Percentiles rank a stretch among this genome's conserved stretches.
Conservation (phyloP, 64 coral and sea anemone genomes). For the Porites lutea region DNA sequence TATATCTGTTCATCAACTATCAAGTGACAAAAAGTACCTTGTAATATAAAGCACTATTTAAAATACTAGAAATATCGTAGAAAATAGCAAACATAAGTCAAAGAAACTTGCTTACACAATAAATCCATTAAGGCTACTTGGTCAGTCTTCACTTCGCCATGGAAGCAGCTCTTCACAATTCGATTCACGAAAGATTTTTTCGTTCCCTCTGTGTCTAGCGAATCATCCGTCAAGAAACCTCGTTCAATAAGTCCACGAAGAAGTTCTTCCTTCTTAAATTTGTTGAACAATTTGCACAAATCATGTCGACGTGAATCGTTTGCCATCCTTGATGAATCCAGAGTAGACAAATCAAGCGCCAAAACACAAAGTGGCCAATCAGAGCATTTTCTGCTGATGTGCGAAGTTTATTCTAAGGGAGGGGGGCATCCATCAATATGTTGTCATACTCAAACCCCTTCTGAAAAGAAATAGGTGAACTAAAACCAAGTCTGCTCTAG, state of each 20-base stretch:
- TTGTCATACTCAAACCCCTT: background rate
- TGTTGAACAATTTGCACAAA: slow-evolving; percentile 77
- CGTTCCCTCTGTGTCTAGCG: slow-evolving; percentile 45
- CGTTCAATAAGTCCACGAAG: slow-evolving; percentile 68
- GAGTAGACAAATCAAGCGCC: slow-evolving; percentile 50
- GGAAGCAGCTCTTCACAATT: slow-evolving; percentile 64
- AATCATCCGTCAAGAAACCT: slow-evolving; percentile 57
- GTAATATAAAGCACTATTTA: background rate
- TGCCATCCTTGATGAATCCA: background rate
- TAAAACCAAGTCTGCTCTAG: background rate
- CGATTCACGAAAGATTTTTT: slow-evolving; percentile 73
- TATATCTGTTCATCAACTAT: too few species aligned
- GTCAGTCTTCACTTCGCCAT: slow-evolving; percentile 13
- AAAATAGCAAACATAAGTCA: background rate
- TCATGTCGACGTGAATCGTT: slow-evolving; percentile 16
- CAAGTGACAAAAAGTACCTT: too few species aligned
- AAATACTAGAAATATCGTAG: background rate
- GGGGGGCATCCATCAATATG: background rate
- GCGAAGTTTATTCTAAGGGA: background rate
- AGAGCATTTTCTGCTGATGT: background rate
- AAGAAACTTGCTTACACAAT: slow-evolving; percentile 40
- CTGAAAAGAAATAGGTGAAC: background rate
- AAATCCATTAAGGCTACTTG: slow-evolving; percentile 50
- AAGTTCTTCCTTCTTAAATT: slow-evolving; percentile 90
- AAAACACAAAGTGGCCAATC: slow-evolving; percentile 66